Conservation (phyloP, 2,888 invertebrate genomes). For the Hemaris fuciformis region DNA sequence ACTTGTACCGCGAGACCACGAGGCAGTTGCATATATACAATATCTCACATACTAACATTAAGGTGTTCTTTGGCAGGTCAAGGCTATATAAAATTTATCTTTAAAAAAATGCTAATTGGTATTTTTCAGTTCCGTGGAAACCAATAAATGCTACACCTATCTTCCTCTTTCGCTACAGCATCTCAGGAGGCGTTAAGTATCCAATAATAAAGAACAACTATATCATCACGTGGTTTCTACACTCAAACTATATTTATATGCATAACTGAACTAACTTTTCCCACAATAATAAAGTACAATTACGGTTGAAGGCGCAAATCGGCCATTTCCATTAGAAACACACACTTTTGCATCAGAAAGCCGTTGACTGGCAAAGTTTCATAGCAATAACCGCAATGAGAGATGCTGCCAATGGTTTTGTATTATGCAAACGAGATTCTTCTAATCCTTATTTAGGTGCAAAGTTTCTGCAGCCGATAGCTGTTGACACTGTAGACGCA, state of each 20-base stretch:
- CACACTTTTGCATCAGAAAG: conserved; percentile 8
- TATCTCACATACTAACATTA: too few species aligned
- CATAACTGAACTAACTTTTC: conserved; percentile 25
- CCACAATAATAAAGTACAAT: neutral
- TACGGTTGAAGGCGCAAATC: conserved; percentile 15
- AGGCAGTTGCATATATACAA: too few species aligned
- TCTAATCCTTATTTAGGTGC: neutral
- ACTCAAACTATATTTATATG: conserved; percentile 3
- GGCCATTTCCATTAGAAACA: neutral
- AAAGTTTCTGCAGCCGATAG: neutral
- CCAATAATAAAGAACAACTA: neutral
- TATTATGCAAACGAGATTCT: neutral
- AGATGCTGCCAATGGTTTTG: neutral
- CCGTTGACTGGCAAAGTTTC: neutral
- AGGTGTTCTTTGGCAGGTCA: too few species aligned
- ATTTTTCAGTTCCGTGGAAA: neutral
- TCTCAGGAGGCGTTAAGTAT: neutral
- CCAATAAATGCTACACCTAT: too few species aligned
- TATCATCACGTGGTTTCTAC: neutral
- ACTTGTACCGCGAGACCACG: too few species aligned
- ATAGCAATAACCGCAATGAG: neutral
- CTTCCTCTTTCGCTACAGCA: too few species aligned
- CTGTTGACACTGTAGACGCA: neutral
- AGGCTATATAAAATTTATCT: too few species aligned
- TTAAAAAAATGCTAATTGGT: too few species aligned